Percentiles rank a stretch among this genome's conserved stretches.
These are phyloP conservation scores for Tetranychus piercei DNA, from an alignment of 2,888 invertebrate genomes.

Conservation along the genomic window DNA sequence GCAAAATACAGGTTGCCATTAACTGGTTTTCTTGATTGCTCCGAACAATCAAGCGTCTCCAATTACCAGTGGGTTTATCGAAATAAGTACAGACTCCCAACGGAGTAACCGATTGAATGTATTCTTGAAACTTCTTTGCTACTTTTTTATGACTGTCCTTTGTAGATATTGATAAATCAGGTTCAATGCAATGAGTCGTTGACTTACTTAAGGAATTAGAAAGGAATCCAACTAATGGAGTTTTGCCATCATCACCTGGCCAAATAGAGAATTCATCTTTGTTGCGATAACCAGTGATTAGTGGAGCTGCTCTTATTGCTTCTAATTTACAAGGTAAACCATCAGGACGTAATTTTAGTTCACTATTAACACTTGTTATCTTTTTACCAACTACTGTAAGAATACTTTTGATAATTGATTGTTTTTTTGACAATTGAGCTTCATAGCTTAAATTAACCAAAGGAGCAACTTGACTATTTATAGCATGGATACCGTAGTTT, in stretches of 20 bases:
- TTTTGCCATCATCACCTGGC: conserved; percentile 39
- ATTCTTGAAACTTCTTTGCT: conserved; percentile 33
- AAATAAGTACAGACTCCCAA: conserved; percentile 33
- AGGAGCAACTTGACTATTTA: conserved; percentile 28
- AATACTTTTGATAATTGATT: conserved; percentile 22
- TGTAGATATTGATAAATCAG: conserved; percentile 30
- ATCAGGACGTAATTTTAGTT: neutral
- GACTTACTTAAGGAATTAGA: conserved; percentile 20
- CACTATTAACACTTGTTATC: conserved; percentile 19
- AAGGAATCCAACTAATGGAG: neutral
- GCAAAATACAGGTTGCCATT: conserved; percentile 35
- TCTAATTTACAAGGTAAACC: conserved; percentile 25
- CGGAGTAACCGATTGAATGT: conserved; percentile 31
- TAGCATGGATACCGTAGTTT: neutral
- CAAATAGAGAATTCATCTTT: conserved; percentile 84
- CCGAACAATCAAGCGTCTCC: conserved; percentile 39
- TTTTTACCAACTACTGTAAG: conserved; percentile 22
- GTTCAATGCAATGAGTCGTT: conserved; percentile 30
- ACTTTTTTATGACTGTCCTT: conserved; percentile 30
- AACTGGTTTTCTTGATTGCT: conserved; percentile 34
- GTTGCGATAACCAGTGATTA: conserved; percentile 59
- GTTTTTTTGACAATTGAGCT: conserved; percentile 29
- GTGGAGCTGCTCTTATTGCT: conserved; percentile 38
- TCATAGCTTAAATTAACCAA: conserved; percentile 32
- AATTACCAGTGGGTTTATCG: conserved; percentile 35